phyloP scores from a whole-genome alignment of 2,113 vertebrate genomes.

The Leucopternis melanops region DNA sequence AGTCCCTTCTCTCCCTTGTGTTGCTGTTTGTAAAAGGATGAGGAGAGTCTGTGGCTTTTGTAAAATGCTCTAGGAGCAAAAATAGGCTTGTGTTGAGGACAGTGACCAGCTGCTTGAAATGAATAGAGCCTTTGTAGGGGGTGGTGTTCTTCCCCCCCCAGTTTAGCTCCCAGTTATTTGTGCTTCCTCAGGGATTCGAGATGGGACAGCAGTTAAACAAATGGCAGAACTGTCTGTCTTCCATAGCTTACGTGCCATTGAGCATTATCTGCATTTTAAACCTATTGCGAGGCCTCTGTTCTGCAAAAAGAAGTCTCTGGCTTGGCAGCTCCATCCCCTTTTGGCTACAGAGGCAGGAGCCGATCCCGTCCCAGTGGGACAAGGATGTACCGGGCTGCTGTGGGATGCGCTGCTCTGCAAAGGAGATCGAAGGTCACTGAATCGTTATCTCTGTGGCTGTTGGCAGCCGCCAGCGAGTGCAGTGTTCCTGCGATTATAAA shows the following conservation, averaged over 20 bases:
- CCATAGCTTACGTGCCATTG: background rate
- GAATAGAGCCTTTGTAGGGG: slow-evolving; percentile 28
- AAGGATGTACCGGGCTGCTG: background rate
- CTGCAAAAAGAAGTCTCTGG: background rate
- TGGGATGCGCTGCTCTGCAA: background rate
- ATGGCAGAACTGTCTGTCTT: slow-evolving; percentile 1
- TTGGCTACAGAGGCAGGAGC: background rate
- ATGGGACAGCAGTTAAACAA: slow-evolving; percentile 19
- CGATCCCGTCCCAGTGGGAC: accelerated
- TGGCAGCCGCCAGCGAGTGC: background rate
- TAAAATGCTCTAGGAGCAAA: slow-evolving; percentile 23
- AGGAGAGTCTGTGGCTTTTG: slow-evolving; percentile 37
- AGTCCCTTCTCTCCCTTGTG: background rate
- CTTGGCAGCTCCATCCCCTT: background rate
- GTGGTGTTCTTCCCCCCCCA: background rate
- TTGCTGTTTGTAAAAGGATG: background rate
- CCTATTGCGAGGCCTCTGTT: background rate
- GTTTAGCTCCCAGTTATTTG: slow-evolving; percentile 31
- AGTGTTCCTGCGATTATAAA: background rate
- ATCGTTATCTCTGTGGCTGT: background rate
- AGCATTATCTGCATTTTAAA: background rate
- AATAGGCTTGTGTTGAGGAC: slow-evolving; percentile 31
- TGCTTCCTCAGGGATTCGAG: background rate
- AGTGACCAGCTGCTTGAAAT: slow-evolving; percentile 50
- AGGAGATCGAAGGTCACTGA: background rate